Evolutionary conservation across 1,140 invertebrate genomes (phyloP).

Genomic region (Achroia grisella): DNA sequence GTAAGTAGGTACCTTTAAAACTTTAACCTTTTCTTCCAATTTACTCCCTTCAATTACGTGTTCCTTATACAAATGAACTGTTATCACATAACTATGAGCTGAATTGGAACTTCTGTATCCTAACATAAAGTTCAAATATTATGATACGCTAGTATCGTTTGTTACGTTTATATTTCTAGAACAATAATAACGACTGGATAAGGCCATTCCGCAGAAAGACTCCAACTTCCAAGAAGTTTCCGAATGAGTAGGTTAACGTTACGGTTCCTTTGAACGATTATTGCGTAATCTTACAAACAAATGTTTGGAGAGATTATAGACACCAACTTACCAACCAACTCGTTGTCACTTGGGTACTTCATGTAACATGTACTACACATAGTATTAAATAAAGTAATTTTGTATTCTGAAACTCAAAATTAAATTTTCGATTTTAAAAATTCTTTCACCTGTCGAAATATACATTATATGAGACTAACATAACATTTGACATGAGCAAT

Average conservation of each 20-base stretch:
- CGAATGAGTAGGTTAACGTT: slow-evolving; percentile 52
- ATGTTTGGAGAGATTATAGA: slow-evolving; percentile 13
- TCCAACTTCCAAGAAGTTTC: slow-evolving; percentile 44
- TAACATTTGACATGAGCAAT: no score
- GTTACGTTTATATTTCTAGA: slow-evolving; percentile 8
- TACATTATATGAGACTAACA: no score
- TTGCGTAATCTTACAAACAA: slow-evolving; percentile 35
- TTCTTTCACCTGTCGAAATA: no score
- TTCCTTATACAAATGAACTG: slow-evolving; percentile 4
- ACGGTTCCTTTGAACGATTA: slow-evolving; percentile 39
- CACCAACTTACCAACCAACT: slow-evolving; percentile 12
- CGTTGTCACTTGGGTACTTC: no score
- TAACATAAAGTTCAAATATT: slow-evolving; percentile 9
- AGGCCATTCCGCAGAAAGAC: slow-evolving; percentile 22
- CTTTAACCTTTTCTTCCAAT: slow-evolving; percentile 14
- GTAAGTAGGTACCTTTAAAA: no score
- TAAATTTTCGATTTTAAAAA: no score
- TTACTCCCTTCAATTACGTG: slow-evolving; percentile 13
- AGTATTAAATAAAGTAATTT: no score
- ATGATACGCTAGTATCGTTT: background rate
- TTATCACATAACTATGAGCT: slow-evolving; percentile 1
- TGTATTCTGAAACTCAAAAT: no score
- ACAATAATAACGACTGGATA: slow-evolving; percentile 31
- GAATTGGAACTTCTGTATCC: slow-evolving; percentile 2
- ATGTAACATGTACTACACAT: no score